phyloP scores from a whole-genome alignment of 2,113 vertebrate genomes.

The Nyctereutes procyonoides region DNA sequence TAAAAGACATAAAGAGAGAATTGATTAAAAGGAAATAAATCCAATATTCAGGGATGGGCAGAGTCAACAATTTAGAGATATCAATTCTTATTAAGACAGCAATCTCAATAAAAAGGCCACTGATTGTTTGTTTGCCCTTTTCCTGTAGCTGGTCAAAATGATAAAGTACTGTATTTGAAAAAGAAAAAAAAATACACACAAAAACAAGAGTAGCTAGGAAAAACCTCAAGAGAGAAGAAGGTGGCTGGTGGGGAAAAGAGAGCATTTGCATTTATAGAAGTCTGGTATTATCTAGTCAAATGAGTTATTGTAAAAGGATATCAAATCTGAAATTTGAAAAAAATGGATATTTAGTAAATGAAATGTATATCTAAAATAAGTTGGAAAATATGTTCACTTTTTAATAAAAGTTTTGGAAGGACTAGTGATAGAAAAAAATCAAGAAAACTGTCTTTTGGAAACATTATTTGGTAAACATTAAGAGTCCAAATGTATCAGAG shows the following conservation, averaged over 20 bases:
- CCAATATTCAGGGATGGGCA: background rate
- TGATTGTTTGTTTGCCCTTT: background rate
- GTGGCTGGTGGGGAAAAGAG: background rate
- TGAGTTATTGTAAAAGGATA: background rate
- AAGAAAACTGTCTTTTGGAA: background rate
- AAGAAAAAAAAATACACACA: background rate
- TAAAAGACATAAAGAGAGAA: background rate
- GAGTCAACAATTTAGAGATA: background rate
- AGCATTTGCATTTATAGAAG: background rate
- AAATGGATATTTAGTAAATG: background rate
- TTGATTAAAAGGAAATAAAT: background rate
- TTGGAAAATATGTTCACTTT: background rate
- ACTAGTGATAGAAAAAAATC: background rate
- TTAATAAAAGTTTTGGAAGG: background rate
- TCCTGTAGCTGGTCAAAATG: background rate
- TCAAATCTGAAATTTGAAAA: background rate
- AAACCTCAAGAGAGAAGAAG: background rate
- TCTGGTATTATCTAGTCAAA: background rate
- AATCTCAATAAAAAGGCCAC: background rate
- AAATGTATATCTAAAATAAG: background rate
- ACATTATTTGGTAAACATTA: background rate
- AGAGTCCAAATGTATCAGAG: background rate
- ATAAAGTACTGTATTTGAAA: background rate
- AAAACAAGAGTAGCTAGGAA: background rate
- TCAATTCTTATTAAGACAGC: background rate